A percentile compares a stretch with the other conserved stretches of the same genome.
phyloP scores from a whole-genome alignment of 2,888 invertebrate genomes.

The Temnothorax ravouxi region DNA sequence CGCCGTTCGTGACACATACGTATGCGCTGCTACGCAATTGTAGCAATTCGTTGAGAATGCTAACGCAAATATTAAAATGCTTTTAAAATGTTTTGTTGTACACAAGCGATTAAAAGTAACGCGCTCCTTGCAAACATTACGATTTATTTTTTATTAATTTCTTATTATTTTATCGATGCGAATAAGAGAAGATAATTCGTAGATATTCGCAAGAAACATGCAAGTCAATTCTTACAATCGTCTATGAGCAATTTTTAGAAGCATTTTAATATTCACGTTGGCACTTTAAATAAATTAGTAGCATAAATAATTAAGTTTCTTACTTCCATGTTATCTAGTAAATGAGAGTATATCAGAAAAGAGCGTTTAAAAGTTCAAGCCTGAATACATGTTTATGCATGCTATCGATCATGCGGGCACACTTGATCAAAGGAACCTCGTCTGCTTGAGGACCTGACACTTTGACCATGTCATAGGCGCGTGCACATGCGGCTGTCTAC shows the following conservation, averaged over 20 bases:
- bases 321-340: too few relatives aligned
- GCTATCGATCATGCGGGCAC: constrained; percentile 45
- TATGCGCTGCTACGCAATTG: constrained; percentile 2
- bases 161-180: background rate
- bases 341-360: background rate
- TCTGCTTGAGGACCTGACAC: constrained; percentile 71
- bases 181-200: background rate
- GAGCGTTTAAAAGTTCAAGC: background rate
- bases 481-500: constrained; percentile 37
- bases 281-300: background rate
- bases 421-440: constrained; percentile 75
- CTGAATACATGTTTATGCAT: constrained; percentile 12
- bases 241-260: background rate
- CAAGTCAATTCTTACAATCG: background rate
- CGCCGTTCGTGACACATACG: constrained; percentile 34
- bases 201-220: constrained; percentile 3
- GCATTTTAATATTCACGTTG: background rate
- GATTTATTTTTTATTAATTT: background rate
- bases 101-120: background rate
- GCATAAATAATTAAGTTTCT: background rate
- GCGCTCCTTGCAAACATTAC: background rate
- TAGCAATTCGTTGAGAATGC: constrained; percentile 3
- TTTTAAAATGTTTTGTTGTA: background rate
- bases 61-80: constrained; percentile 20
- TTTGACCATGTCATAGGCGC: constrained; percentile 67